Conservation (phyloP, 1,140 invertebrate genomes). For the Eubasilissa regina region DNA sequence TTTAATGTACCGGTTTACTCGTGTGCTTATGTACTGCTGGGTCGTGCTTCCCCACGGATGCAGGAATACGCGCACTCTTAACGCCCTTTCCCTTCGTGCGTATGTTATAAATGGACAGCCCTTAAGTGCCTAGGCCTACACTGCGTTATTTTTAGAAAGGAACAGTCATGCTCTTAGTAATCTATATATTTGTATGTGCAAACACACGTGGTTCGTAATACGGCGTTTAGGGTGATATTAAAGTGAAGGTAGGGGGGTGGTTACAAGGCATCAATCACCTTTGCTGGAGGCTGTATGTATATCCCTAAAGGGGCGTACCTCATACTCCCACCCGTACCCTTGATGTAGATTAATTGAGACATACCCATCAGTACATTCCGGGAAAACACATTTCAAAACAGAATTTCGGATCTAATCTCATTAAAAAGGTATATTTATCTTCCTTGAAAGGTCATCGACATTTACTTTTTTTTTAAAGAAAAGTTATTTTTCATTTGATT, state of each 20-base stretch:
- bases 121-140: too few species aligned
- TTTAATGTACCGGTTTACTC: too few species aligned
- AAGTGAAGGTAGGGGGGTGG: not conserved
- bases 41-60: too few species aligned
- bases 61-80: too few species aligned
- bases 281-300: slow-evolving; percentile 37
- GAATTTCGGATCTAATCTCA: slow-evolving; percentile 34
- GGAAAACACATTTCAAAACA: slow-evolving; percentile 21
- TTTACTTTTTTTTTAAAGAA: not conserved
- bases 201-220: slow-evolving; percentile 31
- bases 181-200: slow-evolving; percentile 23
- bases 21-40: too few species aligned
- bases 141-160: slow-evolving; percentile 2
- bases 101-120: not conserved
- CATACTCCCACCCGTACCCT: not conserved
- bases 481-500: slow-evolving; percentile 6
- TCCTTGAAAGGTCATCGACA: slow-evolving; percentile 9
- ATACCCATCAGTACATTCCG: slow-evolving; percentile 35
- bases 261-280: slow-evolving; percentile 42
- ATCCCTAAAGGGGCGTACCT: slow-evolving; percentile 27
- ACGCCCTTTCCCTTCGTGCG: too few species aligned
- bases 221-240: slow-evolving; percentile 39
- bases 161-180: slow-evolving; percentile 2
- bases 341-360: slow-evolving; percentile 45
- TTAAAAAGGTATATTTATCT: slow-evolving; percentile 1